Percentiles rank a stretch among this genome's conserved stretches.
Conservation (phyloP, 2,888 invertebrate genomes). For the Acrobasis consociella region DNA sequence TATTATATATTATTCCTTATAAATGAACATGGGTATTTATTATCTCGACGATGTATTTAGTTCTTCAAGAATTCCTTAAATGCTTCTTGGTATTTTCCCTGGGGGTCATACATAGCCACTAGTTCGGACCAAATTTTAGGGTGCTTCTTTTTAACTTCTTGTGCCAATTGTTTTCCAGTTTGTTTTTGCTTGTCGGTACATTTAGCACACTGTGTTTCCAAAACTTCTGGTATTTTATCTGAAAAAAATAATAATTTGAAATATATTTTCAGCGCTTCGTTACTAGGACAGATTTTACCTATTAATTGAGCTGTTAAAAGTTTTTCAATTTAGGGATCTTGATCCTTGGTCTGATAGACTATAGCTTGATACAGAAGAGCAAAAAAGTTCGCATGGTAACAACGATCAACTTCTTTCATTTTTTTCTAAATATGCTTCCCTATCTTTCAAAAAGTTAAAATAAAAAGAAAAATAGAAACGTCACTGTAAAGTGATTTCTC, state of each 20-base stretch:
- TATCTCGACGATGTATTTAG: conserved; percentile 26
- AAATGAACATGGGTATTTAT: background rate
- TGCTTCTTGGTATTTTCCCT: conserved; percentile 78
- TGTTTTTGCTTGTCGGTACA: conserved; percentile 86
- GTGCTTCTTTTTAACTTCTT: conserved; percentile 79
- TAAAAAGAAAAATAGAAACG: background rate
- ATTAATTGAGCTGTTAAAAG: no score
- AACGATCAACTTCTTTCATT: no score
- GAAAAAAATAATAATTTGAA: conserved; percentile 41
- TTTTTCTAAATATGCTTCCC: no score
- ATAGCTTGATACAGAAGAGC: no score
- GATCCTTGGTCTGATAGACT: no score
- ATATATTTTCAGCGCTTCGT: no score
- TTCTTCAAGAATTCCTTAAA: conserved; percentile 62
- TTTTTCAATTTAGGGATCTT: no score
- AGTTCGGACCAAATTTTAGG: conserved; percentile 81
- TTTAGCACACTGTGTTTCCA: conserved; percentile 85
- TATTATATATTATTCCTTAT: conserved; percentile 23
- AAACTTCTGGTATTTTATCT: conserved; percentile 87
- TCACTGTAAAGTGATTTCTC: background rate
- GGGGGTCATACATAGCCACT: conserved; percentile 82
- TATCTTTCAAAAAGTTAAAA: background rate
- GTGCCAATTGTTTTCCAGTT: conserved; percentile 84
- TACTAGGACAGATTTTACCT: no score
- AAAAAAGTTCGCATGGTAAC: no score